Evolutionary conservation across 1,140 invertebrate species (phyloP), one percentile per base, ranked within the genome.

Genomic region (Eulimnadia texana): DNA sequence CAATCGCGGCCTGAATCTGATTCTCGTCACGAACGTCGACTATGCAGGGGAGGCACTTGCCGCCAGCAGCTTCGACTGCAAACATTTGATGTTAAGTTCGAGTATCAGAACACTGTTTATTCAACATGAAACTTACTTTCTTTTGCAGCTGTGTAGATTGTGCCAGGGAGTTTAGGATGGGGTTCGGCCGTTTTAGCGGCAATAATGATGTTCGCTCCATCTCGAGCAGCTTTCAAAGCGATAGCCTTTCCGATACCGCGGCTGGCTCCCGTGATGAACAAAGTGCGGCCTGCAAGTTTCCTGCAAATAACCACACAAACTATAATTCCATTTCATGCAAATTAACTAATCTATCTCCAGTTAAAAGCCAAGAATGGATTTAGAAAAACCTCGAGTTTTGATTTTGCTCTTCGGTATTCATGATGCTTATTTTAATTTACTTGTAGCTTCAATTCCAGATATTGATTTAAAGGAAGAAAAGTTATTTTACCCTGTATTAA

Each of bases 161-260:
- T 99, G 63, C 96, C 96, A n/a, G 92, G 90, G 53, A 99, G 73
- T 77, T 97, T 98, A 6, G 94, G 92, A 82, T 99, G 93, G 1
- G 90, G 83, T 67, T 90, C 84, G 0, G 86, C 88, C n/a, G 93
- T 98, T 80, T 98, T 98, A 0, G 93, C 93, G 60, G 92, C 93
- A 66, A 98, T 82, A 9, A 96, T 84, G 68, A 98, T 79, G 76
- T 97, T 97, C 0, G 93, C 93, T 58, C 92, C 92, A 85, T 99
- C 95, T 71, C 82, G 82, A 0, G 91, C 90, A 1, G 85, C 85
- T 77, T 94, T 96, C 29, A 98, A 70, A 10, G 93, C 96, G 67
- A 99, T 98, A 47, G 84, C 88, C 74, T 97, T 95, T 3, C 96
- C 96, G 70, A 99, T 99, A 51, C 96, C 96, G 66, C 96, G 79